These are phyloP conservation scores for Theristicus caerulescens DNA, from an alignment of 2,113 vertebrate species.

Conservation along the genomic window DNA sequence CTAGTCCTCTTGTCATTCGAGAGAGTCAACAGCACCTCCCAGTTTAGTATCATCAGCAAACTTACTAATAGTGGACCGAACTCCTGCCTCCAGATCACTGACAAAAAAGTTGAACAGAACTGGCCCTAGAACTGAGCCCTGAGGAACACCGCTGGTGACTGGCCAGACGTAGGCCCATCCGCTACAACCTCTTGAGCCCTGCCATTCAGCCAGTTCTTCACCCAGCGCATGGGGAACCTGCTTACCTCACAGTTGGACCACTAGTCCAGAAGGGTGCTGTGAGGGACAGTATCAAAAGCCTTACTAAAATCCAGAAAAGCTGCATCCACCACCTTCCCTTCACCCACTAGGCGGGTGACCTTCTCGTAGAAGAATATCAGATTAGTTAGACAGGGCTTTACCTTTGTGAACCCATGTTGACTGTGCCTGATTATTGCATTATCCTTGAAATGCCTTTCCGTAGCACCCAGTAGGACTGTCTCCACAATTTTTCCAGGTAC, in stretches of 20 bases:
- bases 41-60: background rate
- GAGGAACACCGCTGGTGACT: background rate
- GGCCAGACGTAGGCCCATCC: background rate
- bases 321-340: background rate
- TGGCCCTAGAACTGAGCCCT: too few species aligned
- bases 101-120: background rate
- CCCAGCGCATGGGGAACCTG: too few species aligned
- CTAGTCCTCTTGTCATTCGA: background rate
- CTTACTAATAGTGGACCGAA: background rate
- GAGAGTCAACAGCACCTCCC: background rate
- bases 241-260: background rate
- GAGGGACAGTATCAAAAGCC: background rate
- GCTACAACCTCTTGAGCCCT: background rate
- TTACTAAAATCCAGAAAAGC: background rate
- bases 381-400: background rate
- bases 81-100: background rate
- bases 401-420: background rate
- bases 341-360: background rate
- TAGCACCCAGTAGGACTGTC: background rate
- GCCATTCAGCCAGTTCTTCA: background rate
- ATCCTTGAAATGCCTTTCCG: background rate
- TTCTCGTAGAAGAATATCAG: background rate
- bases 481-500: background rate
- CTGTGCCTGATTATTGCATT: background rate
- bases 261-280: background rate